Conservation (phyloP, 2,113 vertebrate genomes). For the Catagonus wagneri region DNA sequence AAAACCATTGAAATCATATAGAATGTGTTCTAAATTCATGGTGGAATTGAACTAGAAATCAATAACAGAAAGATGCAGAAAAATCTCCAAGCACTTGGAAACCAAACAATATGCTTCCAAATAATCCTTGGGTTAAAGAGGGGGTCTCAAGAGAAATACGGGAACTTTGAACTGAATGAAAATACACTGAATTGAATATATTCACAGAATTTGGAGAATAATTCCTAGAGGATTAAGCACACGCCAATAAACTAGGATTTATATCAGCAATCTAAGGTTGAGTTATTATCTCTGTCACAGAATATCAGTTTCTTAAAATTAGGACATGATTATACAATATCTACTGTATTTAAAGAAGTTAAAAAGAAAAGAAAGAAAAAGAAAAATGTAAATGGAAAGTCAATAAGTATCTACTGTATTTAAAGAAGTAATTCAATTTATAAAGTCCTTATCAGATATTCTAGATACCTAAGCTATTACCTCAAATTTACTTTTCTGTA, state of each 20-base stretch:
- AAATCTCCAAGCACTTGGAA: not conserved
- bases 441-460: not conserved
- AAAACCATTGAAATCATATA: not conserved
- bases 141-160: not conserved
- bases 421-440: not conserved
- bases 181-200: not conserved
- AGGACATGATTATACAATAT: not conserved
- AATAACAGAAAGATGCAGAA: not conserved
- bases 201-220: not conserved
- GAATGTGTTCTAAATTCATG: not conserved
- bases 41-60: not conserved
- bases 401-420: not conserved
- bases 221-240: not conserved
- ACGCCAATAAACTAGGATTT: not conserved
- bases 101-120: not conserved
- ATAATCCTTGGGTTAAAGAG: not conserved
- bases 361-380: not conserved
- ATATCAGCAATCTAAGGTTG: not conserved
- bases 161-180: not conserved
- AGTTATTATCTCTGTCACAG: not conserved
- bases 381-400: not conserved
- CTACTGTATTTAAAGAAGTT: too few species aligned
- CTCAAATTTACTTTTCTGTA: too few species aligned
- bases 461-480: not conserved
- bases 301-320: not conserved